These are phyloP conservation scores for Dolichoris vasculosae DNA, from an alignment of 1,140 invertebrate genomes.

Conservation along the genomic window DNA sequence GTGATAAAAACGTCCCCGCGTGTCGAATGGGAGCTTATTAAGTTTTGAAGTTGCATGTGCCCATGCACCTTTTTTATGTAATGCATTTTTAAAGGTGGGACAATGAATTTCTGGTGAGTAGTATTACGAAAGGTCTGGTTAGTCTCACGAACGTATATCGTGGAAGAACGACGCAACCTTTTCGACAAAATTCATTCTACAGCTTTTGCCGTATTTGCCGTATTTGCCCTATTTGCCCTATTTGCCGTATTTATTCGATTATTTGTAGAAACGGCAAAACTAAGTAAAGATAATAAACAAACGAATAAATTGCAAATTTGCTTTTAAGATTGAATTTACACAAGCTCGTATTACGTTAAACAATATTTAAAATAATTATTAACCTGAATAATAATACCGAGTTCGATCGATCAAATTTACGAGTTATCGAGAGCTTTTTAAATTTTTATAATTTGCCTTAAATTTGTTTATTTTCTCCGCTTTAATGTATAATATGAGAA, in stretches of 20 bases:
- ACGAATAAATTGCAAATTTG: not conserved
- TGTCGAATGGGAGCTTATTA: slow-evolving; percentile 48
- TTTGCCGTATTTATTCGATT: not conserved
- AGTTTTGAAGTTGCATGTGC: not conserved
- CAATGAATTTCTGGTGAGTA: not conserved
- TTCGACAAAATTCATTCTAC: too few relatives aligned
- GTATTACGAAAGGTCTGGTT: not conserved
- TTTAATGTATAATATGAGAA: not conserved
- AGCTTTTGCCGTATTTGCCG: too few relatives aligned
- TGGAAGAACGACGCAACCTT: too few relatives aligned
- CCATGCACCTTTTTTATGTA: not conserved
- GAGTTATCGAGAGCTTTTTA: not conserved
- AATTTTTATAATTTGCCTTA: not conserved
- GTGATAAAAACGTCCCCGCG: slow-evolving; percentile 25
- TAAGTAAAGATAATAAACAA: not conserved
- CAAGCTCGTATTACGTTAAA: too few relatives aligned
- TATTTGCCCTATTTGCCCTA: too few relatives aligned
- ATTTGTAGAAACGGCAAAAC: not conserved
- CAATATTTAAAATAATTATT: too few relatives aligned
- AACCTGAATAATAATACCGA: not conserved
- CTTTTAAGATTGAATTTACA: not conserved
- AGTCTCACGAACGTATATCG: not conserved
- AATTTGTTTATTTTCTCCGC: not conserved
- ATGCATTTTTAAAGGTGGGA: not conserved
- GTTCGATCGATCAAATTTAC: not conserved